Base-by-base conservation (phyloP, 2,888 invertebrate genomes). In the Drosophila ustulata region DNA sequence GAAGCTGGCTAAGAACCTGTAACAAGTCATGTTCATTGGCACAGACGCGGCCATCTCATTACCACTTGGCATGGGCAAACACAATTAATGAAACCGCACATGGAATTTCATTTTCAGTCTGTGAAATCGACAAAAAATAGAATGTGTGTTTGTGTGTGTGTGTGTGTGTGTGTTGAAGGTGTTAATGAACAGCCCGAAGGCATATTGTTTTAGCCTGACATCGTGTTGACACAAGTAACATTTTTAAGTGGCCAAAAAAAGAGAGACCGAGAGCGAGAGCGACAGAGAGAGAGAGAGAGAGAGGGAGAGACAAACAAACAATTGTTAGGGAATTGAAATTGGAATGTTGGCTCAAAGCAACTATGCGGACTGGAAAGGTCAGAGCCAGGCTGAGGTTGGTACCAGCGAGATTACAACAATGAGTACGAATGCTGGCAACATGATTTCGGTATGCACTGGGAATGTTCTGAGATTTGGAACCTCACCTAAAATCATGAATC, bases 21-120 rank as follows among this genome's bases (percentile, higher is more conserved):
- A 88, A 79, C 85, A 76, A 71, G 79, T 71, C 67, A 64, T 67
- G 69, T 62, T 62, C 63, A 43, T 56, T 32, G 34, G 45, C n/a
- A 30, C 26, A 41, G 58, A 37, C 34, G 52, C 18, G 78, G 62
- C 69, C 85, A 85, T 82, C 80, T 77, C 69, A 86, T 85, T 83
- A 82, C 83, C 78, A 81, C 66, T 75, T 66, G 80, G 47, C 57
- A 59, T 83, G 67, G 82, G 83, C 88, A 83, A 88, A 88, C 78
- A 83, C 77, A 82, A 86, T 88, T 88, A 83, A 82, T 71, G 86
- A 83, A 83, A 82, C 83, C 83, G 71, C 82, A 88, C 63, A 77
- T 75, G 83, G 78, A 69, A 86, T 83, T 69, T 80, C 75, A 59
- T 74, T 77, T 62, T 47, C 30, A 43, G 69, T 50, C 63, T 70